A percentile compares a stretch with the other conserved stretches of the same genome.
Conservation (phyloP, 1,140 invertebrate genomes). For the Zaprionus davidi region DNA sequence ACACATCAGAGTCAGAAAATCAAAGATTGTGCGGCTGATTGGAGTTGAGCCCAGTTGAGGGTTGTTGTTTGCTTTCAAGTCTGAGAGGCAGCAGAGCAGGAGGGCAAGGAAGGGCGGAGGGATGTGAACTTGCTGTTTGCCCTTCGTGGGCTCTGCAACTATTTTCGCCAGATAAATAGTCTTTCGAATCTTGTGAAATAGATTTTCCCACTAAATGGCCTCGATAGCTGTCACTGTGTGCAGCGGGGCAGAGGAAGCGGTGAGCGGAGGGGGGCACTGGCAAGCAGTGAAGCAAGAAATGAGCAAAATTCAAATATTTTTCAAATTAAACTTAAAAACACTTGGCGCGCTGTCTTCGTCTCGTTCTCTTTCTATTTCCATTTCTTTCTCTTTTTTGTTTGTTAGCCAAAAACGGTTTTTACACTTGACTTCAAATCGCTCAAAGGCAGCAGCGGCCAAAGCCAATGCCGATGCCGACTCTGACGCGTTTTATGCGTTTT, state of each 20-base stretch:
- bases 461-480: conserved; percentile 22
- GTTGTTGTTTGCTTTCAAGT: conserved; percentile 12
- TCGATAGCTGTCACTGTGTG: conserved; percentile 45
- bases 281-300: conserved; percentile 74
- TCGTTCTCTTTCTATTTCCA: conserved; percentile 23
- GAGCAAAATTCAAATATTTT: conserved; percentile 82
- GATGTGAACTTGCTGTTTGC: conserved; percentile 34
- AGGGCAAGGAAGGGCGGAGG: conserved; percentile 8
- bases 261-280: neutral
- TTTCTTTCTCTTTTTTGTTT: conserved; percentile 50
- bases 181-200: conserved; percentile 21
- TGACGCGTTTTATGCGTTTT: conserved; percentile 72
- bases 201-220: conserved; percentile 56
- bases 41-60: conserved; percentile 46
- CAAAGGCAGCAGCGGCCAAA: conserved; percentile 54
- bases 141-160: conserved; percentile 51
- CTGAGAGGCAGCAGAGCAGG: neutral
- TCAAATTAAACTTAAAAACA: conserved; percentile 79
- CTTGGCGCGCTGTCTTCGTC: conserved; percentile 35
- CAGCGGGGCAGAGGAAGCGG: neutral
- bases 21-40: conserved; percentile 79
- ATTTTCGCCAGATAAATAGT: conserved; percentile 45
- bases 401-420: conserved; percentile 75
- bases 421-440: conserved; percentile 82
- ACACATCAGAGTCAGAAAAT: conserved; percentile 45